phyloP scores from a whole-genome alignment of 2,797 vertebrate genomes.

The Myioborus miniatus region DNA sequence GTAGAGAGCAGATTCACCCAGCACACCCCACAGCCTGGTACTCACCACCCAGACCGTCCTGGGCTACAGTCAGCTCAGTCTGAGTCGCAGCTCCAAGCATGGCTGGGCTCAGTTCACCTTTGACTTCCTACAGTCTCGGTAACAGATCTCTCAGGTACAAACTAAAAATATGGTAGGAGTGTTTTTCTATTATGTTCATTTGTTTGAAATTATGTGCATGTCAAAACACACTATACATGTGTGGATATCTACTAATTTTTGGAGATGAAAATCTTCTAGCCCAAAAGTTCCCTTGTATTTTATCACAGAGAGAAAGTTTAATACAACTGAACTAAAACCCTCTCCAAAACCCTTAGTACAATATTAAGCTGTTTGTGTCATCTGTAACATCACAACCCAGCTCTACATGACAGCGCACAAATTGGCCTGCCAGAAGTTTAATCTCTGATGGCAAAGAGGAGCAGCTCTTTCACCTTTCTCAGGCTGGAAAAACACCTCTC shows the following conservation, averaged over 20 bases:
- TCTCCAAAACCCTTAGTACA: conserved; percentile 12
- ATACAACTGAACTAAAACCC: conserved; percentile 45
- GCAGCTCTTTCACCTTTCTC: conserved; percentile 34
- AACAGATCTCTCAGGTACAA: neutral
- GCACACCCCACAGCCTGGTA: neutral
- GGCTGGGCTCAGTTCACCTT: neutral
- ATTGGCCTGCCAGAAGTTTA: neutral
- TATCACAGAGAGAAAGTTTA: conserved; percentile 42
- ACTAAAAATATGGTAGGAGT: neutral
- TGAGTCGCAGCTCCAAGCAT: neutral
- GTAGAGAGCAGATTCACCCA: neutral
- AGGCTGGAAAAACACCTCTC: conserved; percentile 43
- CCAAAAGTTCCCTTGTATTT: conserved; percentile 43
- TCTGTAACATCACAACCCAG: neutral
- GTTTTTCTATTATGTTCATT: neutral
- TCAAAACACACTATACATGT: neutral
- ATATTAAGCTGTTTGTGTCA: conserved; percentile 51
- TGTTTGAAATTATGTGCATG: neutral
- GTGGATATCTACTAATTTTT: conserved; percentile 39
- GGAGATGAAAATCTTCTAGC: conserved; percentile 37
- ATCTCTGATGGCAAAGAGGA: neutral
- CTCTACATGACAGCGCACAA: neutral
- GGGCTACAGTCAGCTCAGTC: neutral
- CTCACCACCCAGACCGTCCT: neutral
- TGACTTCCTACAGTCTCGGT: neutral